Evolutionary conservation across 2,888 invertebrate genomes (phyloP).

Genomic region (Pyrocoelia pectoralis): DNA sequence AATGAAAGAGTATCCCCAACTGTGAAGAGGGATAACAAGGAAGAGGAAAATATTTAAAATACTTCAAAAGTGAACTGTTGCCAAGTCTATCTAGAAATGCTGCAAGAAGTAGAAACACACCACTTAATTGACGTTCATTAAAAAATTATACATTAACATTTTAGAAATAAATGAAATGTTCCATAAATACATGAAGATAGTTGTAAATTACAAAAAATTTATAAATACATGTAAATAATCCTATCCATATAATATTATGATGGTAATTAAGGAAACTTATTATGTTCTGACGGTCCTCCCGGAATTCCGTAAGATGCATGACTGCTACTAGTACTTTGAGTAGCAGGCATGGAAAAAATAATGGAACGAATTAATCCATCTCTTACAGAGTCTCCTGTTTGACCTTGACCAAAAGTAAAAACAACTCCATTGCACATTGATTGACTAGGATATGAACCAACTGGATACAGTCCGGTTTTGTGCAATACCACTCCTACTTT

Average conservation of each 20-base stretch:
- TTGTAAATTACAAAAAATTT: no score
- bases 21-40: no score
- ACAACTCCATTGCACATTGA: constrained; percentile 75
- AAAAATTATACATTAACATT: no score
- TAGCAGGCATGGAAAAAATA: constrained; percentile 66
- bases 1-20: no score
- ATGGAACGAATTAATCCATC: constrained; percentile 83
- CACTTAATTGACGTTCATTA: no score
- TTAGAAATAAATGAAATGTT: no score
- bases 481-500: constrained; percentile 85
- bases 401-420: constrained; percentile 79
- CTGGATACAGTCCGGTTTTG: constrained; percentile 83
- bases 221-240: no score
- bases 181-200: no score
- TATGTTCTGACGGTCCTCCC: constrained; percentile 18
- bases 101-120: no score
- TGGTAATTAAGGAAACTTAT: constrained; percentile 22
- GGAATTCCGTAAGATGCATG: constrained; percentile 18
- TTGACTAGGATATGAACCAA: constrained; percentile 75
- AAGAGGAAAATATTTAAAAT: no score
- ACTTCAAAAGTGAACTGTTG: no score
- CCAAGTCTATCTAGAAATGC: no score
- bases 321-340: constrained; percentile 12
- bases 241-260: neutral
- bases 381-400: constrained; percentile 73